Percentiles rank a stretch among this genome's conserved stretches.
phyloP scores from a whole-genome alignment of 2,888 invertebrate species.

The Andrena flavipes region DNA sequence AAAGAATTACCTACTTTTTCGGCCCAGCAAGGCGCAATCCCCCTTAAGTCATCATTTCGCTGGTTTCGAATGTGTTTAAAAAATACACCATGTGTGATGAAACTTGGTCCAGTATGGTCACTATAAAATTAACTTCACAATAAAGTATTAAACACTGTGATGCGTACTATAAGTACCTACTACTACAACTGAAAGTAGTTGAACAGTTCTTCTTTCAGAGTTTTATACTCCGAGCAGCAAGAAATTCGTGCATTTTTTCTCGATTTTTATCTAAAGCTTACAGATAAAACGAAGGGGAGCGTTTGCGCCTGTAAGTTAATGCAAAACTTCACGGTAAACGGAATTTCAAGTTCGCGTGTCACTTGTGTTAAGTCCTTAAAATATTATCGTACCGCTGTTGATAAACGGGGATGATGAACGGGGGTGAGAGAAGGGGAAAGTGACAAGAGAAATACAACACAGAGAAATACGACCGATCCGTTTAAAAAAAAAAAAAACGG shows the following conservation, averaged over 20 bases:
- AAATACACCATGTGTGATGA: no score
- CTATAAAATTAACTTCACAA: no score
- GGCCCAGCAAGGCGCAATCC: no score
- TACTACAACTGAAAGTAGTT: background rate
- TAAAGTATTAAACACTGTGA: no score
- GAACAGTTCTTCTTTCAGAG: background rate
- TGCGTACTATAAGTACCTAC: no score
- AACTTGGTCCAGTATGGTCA: no score
- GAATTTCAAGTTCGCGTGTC: slow-evolving; percentile 16
- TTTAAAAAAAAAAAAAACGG: slow-evolving; percentile 56
- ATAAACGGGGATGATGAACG: slow-evolving; percentile 37
- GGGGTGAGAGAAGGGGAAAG: slow-evolving; percentile 27
- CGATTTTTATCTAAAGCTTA: background rate
- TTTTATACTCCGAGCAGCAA: background rate
- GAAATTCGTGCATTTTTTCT: background rate
- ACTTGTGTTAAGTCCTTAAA: slow-evolving; percentile 47
- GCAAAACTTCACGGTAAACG: background rate
- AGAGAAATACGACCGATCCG: slow-evolving; percentile 61
- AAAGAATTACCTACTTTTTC: no score
- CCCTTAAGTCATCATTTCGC: no score
- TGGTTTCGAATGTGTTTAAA: no score
- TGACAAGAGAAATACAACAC: slow-evolving; percentile 50
- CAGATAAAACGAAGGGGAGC: background rate
- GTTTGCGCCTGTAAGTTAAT: background rate
- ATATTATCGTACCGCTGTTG: slow-evolving; percentile 34